These are phyloP conservation scores for Hexactinellida sp. DNA, from an alignment of 37 sponge, comb jelly and placozoan genomes.

Conservation along the genomic window DNA sequence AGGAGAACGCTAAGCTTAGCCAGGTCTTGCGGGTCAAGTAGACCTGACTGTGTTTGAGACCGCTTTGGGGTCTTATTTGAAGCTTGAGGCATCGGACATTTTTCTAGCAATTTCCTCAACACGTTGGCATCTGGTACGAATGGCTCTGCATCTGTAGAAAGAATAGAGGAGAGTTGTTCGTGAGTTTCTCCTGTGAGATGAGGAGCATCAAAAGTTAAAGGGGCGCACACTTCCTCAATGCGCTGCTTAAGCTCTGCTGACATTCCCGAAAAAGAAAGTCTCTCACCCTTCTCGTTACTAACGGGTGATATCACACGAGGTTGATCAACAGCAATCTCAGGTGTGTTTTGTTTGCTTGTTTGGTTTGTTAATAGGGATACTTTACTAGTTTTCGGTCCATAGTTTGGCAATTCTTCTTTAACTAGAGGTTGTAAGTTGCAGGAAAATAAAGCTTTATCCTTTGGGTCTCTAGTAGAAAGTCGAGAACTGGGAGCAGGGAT, in stretches of 20 bases:
- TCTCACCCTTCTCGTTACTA: neutral
- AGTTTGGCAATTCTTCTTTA: neutral
- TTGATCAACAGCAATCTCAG: neutral
- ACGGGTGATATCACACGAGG: neutral
- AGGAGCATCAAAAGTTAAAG: neutral
- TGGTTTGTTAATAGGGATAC: neutral
- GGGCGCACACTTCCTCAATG: neutral
- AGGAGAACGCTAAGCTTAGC: neutral
- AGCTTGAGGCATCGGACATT: neutral
- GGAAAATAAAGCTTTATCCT: neutral
- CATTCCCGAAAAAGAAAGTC: constrained; percentile 2
- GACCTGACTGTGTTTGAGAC: neutral
- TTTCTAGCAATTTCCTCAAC: neutral
- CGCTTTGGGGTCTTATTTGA: neutral
- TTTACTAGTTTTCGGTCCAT: neutral
- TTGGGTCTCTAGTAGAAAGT: neutral
- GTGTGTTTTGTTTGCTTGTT: neutral
- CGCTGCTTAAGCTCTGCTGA: neutral
- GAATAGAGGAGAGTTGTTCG: constrained; percentile 12
- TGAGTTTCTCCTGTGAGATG: neutral
- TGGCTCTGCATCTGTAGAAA: neutral
- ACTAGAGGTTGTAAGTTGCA: neutral
- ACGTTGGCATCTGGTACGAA: neutral
- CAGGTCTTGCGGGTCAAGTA: neutral
- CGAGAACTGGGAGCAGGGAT: too few relatives aligned